Percentiles rank a stretch among this genome's conserved stretches.
phyloP scores from a whole-genome alignment of 2,113 vertebrate species.

The Hyla sarda region DNA sequence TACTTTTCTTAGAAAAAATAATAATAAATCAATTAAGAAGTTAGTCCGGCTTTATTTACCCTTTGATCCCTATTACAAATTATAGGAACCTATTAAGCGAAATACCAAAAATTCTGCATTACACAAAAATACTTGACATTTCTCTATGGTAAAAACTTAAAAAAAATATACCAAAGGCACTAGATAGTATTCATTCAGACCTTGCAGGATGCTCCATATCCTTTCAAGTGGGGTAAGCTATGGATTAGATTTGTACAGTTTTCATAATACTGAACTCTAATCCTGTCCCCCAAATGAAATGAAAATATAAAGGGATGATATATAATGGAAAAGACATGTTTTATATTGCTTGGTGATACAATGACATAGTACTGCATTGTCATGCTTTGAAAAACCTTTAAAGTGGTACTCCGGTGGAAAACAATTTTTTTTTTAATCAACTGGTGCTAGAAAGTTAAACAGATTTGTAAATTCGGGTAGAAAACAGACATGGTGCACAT shows the following conservation, averaged over 20 bases:
- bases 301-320: constrained; percentile 42
- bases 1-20: background rate
- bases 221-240: constrained; percentile 50
- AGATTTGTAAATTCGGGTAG: too few species aligned
- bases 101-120: background rate
- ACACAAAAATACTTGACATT: background rate
- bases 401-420: too few species aligned
- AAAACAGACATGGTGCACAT: too few species aligned
- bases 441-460: too few species aligned
- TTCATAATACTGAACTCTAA: constrained; percentile 46
- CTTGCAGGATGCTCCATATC: constrained; percentile 13
- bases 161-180: background rate
- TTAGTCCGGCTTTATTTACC: background rate
- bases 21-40: constrained; percentile 5
- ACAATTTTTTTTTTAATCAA: too few species aligned
- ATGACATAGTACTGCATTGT: constrained; percentile 10
- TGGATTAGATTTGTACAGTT: constrained; percentile 42
- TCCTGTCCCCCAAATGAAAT: constrained; percentile 16
- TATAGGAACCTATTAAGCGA: background rate
- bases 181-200: constrained; percentile 20
- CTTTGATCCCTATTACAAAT: background rate
- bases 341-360: constrained; percentile 22
- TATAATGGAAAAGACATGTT: constrained; percentile 51
- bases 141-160: background rate
- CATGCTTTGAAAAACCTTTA: constrained; percentile 16